These are phyloP conservation scores for Alcedo atthis DNA, from an alignment of 2,797 vertebrate genomes.

Conservation along the genomic window DNA sequence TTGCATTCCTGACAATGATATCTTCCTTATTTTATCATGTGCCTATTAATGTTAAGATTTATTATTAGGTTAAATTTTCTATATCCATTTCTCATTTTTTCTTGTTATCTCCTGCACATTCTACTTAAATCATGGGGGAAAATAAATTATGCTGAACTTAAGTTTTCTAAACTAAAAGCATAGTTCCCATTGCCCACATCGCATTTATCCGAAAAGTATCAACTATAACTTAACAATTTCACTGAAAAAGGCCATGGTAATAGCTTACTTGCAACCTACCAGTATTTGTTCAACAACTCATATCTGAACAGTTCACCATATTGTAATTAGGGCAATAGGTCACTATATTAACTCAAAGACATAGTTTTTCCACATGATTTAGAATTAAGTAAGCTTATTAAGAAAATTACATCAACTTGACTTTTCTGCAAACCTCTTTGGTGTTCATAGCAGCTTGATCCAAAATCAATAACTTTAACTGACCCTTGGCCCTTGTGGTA, in stretches of 20 bases:
- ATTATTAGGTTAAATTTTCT: neutral
- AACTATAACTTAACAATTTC: neutral
- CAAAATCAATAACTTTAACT: constrained; percentile 97
- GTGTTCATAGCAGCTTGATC: constrained; percentile 94
- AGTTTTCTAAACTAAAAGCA: neutral
- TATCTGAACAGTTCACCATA: neutral
- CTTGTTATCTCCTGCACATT: neutral
- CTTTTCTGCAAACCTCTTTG: constrained; percentile 87
- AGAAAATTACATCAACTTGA: constrained; percentile 71
- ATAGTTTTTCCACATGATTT: neutral
- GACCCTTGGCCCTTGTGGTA: constrained; percentile 89
- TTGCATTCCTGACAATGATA: neutral
- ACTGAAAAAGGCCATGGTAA: neutral
- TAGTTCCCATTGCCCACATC: neutral
- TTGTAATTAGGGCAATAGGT: neutral
- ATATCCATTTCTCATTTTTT: neutral
- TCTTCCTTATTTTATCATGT: neutral
- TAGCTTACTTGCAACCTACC: neutral
- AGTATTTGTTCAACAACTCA: neutral
- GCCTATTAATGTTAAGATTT: neutral
- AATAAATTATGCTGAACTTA: neutral
- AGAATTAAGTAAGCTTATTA: constrained; percentile 52
- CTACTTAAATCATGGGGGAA: neutral
- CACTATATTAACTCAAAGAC: neutral
- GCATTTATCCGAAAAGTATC: neutral